Conservation (phyloP, 2,888 invertebrate species). For the Colletes collaris region DNA sequence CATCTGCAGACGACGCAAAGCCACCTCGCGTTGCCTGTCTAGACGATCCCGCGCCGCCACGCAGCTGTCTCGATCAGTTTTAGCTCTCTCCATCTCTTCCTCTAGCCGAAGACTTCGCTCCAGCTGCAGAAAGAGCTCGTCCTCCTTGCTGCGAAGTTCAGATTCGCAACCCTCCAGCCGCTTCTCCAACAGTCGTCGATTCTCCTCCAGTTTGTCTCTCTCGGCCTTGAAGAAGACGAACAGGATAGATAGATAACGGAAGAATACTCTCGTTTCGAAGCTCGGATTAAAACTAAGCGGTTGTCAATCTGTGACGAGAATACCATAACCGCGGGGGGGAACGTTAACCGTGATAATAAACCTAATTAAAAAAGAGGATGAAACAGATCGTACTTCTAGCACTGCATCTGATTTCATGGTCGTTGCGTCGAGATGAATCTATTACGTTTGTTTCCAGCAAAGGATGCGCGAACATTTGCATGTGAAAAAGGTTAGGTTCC, state of each 20-base stretch:
- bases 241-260: not conserved
- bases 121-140: slow-evolving; percentile 86
- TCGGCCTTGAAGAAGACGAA: slow-evolving; percentile 83
- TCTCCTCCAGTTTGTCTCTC: slow-evolving; percentile 85
- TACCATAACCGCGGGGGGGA: not conserved
- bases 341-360: slow-evolving; percentile 35
- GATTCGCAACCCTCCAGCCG: slow-evolving; percentile 85
- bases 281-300: not conserved
- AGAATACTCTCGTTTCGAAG: no score
- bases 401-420: slow-evolving; percentile 56
- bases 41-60: slow-evolving; percentile 76
- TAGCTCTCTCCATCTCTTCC: slow-evolving; percentile 82
- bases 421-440: slow-evolving; percentile 16
- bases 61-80: slow-evolving; percentile 75
- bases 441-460: not conserved
- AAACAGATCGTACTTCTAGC: slow-evolving; percentile 23
- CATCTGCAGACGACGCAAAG: slow-evolving; percentile 84
- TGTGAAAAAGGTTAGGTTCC: not conserved
- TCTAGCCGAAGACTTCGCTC: slow-evolving; percentile 86
- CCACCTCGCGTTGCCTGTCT: slow-evolving; percentile 75
- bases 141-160: slow-evolving; percentile 86
- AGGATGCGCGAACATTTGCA: slow-evolving; percentile 13
- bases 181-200: slow-evolving; percentile 84
- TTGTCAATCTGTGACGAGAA: slow-evolving; percentile 26
- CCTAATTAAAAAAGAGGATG: slow-evolving; percentile 49